Percentiles rank a stretch among this genome's conserved stretches.
Evolutionary conservation across 2,113 vertebrate genomes (phyloP).

Genomic region (Micromys minutus): DNA sequence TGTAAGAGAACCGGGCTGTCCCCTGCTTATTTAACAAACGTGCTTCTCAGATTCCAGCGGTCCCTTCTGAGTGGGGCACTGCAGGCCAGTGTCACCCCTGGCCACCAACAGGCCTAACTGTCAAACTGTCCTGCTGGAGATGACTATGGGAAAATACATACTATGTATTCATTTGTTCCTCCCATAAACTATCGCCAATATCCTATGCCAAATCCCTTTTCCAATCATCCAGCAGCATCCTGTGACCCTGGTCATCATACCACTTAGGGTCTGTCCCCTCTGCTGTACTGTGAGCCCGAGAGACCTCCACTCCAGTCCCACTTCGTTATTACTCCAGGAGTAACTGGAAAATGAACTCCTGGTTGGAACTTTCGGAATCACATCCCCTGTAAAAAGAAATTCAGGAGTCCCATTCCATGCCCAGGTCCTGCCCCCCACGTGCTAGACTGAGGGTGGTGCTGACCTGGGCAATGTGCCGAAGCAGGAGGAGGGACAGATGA

Average conservation of each 20-base stretch:
- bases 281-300: neutral
- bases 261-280: neutral
- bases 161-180: neutral
- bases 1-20: neutral
- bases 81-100: neutral
- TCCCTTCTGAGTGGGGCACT: neutral
- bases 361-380: neutral
- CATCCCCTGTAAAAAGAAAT: neutral
- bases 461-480: neutral
- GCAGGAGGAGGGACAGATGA: neutral
- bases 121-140: neutral
- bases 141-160: neutral
- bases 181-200: neutral
- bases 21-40: neutral
- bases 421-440: rapidly evolving
- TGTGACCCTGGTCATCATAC: neutral
- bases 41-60: neutral
- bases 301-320: neutral
- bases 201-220: neutral
- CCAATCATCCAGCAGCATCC: neutral
- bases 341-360: neutral
- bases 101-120: neutral
- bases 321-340: neutral
- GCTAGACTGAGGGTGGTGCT: neutral
- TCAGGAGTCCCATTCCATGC: neutral